Evolutionary conservation across 2,888 invertebrate genomes (phyloP).

Genomic region (Eurytoma californica): DNA sequence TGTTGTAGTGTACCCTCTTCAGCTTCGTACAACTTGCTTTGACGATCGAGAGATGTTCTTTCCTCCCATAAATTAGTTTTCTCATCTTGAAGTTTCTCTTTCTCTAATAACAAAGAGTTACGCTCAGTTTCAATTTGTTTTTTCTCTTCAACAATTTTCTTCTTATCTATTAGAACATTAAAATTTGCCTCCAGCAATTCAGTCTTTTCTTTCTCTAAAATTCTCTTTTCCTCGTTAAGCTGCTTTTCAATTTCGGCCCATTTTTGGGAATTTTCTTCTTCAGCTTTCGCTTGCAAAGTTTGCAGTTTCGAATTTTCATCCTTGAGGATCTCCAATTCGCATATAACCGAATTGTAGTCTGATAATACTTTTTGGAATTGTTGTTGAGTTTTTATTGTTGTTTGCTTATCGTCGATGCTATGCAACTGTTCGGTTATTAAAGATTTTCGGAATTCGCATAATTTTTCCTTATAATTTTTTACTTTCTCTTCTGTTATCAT

Average conservation of each 20-base stretch:
- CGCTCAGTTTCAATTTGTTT: slow-evolving; percentile 54
- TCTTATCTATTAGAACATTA: slow-evolving; percentile 55
- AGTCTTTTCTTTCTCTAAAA: slow-evolving; percentile 42
- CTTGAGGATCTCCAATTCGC: slow-evolving; percentile 64
- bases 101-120: slow-evolving; percentile 54
- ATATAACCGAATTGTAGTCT: slow-evolving; percentile 63
- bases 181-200: slow-evolving; percentile 33
- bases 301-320: slow-evolving; percentile 62
- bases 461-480: slow-evolving; percentile 52
- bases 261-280: slow-evolving; percentile 51
- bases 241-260: slow-evolving; percentile 44
- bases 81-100: slow-evolving; percentile 58
- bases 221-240: slow-evolving; percentile 54
- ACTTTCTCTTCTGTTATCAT: slow-evolving; percentile 25
- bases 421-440: slow-evolving; percentile 61
- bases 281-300: slow-evolving; percentile 43
- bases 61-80: slow-evolving; percentile 60
- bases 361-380: slow-evolving; percentile 66
- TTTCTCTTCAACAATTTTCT: slow-evolving; percentile 54
- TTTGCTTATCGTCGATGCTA: slow-evolving; percentile 62
- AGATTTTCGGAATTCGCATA: slow-evolving; percentile 57
- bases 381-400: slow-evolving; percentile 63
- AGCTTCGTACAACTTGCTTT: slow-evolving; percentile 63
- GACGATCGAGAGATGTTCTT: slow-evolving; percentile 63
- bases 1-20: slow-evolving; percentile 58